phyloP scores from a whole-genome alignment of 37 sponge, comb jelly and placozoan genomes.

The Halisarca cf. caerulea region DNA sequence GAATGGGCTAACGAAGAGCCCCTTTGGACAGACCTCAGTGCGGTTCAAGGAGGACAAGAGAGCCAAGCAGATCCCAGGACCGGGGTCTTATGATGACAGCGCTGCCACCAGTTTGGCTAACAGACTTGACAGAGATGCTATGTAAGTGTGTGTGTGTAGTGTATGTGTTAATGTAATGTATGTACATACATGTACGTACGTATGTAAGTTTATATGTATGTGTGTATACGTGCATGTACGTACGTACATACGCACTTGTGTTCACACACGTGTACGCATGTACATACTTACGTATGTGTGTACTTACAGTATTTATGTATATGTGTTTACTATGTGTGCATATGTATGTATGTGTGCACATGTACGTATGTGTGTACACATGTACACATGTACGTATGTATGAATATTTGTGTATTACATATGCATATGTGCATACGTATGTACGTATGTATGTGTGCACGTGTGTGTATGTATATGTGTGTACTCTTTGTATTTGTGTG shows the following conservation, averaged over 20 bases:
- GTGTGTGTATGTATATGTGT: too few species aligned
- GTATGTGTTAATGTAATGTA: neutral
- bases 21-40: slow-evolving; percentile 92
- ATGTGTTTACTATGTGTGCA: too few species aligned
- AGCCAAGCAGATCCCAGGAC: slow-evolving; percentile 64
- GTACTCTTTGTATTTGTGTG: too few species aligned
- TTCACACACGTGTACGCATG: too few species aligned
- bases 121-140: slow-evolving; percentile 64
- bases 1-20: slow-evolving; percentile 73
- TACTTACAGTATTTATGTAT: too few species aligned
- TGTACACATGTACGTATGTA: too few species aligned
- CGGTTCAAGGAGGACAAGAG: slow-evolving; percentile 73
- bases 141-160: slow-evolving; percentile 40
- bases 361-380: too few species aligned
- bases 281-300: too few species aligned
- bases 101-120: slow-evolving; percentile 65
- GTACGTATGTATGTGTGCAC: too few species aligned
- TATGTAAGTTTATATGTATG: neutral
- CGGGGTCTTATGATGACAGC: slow-evolving; percentile 84
- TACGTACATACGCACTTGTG: neutral
- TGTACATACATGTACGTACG: neutral
- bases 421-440: too few species aligned
- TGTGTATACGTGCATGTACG: neutral
- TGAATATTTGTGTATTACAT: too few species aligned
- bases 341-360: too few species aligned